Base-by-base conservation (phyloP, 2,797 vertebrate species). In the Lerista edwardsae region DNA sequence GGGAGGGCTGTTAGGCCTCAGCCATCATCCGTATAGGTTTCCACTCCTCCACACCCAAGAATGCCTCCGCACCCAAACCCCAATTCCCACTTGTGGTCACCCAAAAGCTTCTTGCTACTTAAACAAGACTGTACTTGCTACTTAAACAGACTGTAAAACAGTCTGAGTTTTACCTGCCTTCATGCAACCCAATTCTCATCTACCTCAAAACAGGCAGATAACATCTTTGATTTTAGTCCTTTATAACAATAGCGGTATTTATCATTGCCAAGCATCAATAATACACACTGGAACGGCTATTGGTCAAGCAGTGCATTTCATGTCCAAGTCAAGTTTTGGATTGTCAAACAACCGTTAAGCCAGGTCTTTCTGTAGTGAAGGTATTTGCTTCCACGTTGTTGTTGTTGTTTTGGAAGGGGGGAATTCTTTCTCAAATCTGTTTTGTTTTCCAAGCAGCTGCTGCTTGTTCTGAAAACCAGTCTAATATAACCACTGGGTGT, bases 341-440 rank as follows among this genome's bases (percentile, higher is more conserved):
- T 64, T 76, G 80, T 62, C 59, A 69, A 59, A 15, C 29, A 3
- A 0, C 0, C 82, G 86, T 85, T 67, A 59, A 82, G 59, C 72
- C 81, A 61, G 39, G 27, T 87, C 64, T 75, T 76, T 84, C 73
- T 34, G 34, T 89, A 91, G 77, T 55, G 5, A 79, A 83, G n/a
- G 1, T 39, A 44, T n/a, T 44, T 82, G 73, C 0, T 84, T 36
- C 9, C 59, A 59, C n/a, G 0, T 6, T 17, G 51, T 78, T 44
- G 83, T 47, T 47, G 67, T 17, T 39, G 83, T 86, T 0, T 80
- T 65, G 72, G 75, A 73, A 91, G 72, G 81, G n/a, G n/a, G 73
- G 83, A 91, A 89, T 51, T 85, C 55, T 11, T 51, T 47, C 82
- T 69, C 81, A 86, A 92, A 86, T 29, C 36, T 61, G 71, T 62